Percentiles rank a stretch among this genome's conserved stretches.
phyloP scores from a whole-genome alignment of 2,888 invertebrate species.

The Pseudococcus longispinus region DNA sequence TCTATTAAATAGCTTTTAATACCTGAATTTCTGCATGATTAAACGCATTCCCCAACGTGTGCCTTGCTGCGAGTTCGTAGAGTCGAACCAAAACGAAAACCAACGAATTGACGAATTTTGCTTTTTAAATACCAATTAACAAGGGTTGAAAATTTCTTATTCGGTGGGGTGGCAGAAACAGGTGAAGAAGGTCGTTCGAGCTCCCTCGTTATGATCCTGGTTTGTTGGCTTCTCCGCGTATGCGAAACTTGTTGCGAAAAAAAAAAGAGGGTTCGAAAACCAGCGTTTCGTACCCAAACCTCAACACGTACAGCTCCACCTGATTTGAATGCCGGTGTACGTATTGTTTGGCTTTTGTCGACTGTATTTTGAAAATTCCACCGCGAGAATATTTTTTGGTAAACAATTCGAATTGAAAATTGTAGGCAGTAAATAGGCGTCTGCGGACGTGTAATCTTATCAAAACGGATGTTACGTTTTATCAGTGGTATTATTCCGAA shows the following conservation, averaged over 20 bases:
- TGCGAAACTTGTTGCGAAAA: conserved; percentile 39
- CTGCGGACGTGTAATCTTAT: neutral
- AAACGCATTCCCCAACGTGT: conserved; percentile 9
- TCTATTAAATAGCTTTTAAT: neutral
- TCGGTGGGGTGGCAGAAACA: neutral
- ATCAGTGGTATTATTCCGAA: neutral
- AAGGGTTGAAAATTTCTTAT: neutral
- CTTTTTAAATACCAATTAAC: neutral
- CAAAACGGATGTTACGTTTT: neutral
- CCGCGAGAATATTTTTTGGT: neutral
- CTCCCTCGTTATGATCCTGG: neutral
- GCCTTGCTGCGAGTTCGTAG: neutral
- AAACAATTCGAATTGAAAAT: neutral
- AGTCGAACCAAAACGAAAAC: neutral
- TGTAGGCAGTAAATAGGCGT: neutral
- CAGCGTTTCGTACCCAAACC: conserved; percentile 12
- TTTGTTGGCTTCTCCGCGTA: neutral
- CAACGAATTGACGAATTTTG: neutral
- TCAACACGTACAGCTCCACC: neutral
- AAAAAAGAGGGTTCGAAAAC: conserved; percentile 25
- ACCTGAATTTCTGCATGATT: conserved; percentile 32
- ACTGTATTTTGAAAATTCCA: neutral
- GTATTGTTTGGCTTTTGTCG: neutral
- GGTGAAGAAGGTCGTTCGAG: neutral
- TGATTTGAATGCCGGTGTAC: neutral